These are phyloP conservation scores for Synanthedon myopaeformis DNA, from an alignment of 2,888 invertebrate genomes.

Conservation along the genomic window DNA sequence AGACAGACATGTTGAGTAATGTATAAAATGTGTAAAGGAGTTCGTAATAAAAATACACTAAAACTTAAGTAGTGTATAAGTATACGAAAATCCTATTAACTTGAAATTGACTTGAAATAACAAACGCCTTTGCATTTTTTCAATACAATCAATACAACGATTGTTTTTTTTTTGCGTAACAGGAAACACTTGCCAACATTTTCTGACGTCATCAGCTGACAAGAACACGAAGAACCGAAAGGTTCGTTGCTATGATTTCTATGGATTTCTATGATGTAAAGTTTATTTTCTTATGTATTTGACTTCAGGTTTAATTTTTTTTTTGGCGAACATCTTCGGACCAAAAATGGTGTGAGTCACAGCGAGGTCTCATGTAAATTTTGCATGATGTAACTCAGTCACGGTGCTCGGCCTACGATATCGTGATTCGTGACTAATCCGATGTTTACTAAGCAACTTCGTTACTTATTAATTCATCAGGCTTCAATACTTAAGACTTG, in stretches of 20 bases:
- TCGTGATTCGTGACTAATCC: slow-evolving; percentile 15
- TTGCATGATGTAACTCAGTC: slow-evolving; percentile 23
- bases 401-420: slow-evolving; percentile 8
- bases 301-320: not conserved
- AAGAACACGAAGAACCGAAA: not conserved
- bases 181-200: not conserved
- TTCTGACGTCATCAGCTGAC: not conserved
- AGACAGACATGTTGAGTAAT: no score
- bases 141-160: no score
- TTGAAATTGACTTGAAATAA: no score
- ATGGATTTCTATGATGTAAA: no score
- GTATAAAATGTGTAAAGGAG: no score
- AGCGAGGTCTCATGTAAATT: slow-evolving; percentile 21
- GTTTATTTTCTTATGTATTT: no score
- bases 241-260: no score
- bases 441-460: not conserved
- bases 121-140: no score
- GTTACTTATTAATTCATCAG: not conserved
- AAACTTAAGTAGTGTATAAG: no score
- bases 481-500: not conserved
- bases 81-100: no score
- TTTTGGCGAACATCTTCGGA: slow-evolving; percentile 11
- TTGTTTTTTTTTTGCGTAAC: no score
- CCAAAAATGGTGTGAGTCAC: slow-evolving; percentile 22
- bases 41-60: no score